These are phyloP conservation scores for Eupristina koningsbergeri DNA, from an alignment of 1,140 invertebrate species.

Conservation along the genomic window DNA sequence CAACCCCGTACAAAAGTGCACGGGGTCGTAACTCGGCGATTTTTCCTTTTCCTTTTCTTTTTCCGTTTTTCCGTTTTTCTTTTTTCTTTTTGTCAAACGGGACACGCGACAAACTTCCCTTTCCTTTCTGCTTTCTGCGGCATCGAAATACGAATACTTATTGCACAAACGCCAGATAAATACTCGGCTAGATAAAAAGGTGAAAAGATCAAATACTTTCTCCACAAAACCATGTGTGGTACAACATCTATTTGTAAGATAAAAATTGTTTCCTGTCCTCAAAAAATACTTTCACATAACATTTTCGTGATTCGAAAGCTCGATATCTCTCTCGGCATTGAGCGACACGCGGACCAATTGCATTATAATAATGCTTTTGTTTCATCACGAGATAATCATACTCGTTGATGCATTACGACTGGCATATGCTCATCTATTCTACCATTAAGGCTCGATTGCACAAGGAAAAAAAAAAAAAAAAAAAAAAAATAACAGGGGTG, in stretches of 20 bases:
- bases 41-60: too few relatives aligned
- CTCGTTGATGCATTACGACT: too few relatives aligned
- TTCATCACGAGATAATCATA: too few relatives aligned
- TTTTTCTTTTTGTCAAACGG: too few relatives aligned
- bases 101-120: neutral
- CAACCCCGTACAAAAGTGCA: neutral
- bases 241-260: neutral
- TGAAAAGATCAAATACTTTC: conserved; percentile 22
- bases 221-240: neutral
- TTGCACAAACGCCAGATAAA: neutral
- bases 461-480: neutral
- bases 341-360: neutral
- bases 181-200: neutral
- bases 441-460: neutral
- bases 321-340: neutral
- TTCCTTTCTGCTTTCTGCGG: neutral
- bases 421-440: too few relatives aligned
- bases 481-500: neutral
- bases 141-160: neutral
- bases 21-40: neutral
- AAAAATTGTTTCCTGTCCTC: conserved; percentile 29
- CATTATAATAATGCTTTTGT: too few relatives aligned
- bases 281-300: conserved; percentile 32
- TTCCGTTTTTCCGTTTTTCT: too few relatives aligned
- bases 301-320: conserved; percentile 11